phyloP scores from a whole-genome alignment of 2,888 invertebrate species.

The Drosophila paracracens region DNA sequence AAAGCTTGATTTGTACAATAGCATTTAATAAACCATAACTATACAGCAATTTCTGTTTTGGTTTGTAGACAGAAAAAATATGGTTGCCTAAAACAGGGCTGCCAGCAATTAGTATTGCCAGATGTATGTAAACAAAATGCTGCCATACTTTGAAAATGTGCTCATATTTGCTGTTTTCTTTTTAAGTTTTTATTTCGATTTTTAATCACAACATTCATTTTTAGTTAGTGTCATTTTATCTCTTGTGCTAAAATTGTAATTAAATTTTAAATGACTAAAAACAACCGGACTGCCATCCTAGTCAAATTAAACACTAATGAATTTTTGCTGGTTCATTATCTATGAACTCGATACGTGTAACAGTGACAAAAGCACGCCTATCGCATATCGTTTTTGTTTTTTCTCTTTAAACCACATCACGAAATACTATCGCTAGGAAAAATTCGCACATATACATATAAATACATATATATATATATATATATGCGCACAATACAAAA shows the following conservation, averaged over 20 bases:
- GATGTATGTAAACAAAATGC: neutral
- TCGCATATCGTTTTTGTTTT: slow-evolving; percentile 5
- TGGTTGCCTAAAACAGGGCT: slow-evolving; percentile 60
- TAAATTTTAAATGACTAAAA: neutral
- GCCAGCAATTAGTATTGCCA: slow-evolving; percentile 40
- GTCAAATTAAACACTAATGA: neutral
- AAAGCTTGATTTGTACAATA: slow-evolving; percentile 33
- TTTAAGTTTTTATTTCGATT: too few relatives aligned
- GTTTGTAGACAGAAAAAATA: slow-evolving; percentile 69
- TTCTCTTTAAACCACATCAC: neutral
- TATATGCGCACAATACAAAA: slow-evolving; percentile 8
- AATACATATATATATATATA: neutral
- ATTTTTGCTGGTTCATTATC: neutral
- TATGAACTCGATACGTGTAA: neutral
- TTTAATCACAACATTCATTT: neutral
- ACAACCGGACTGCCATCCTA: neutral
- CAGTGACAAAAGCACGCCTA: slow-evolving; percentile 8
- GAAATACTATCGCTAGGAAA: slow-evolving; percentile 16
- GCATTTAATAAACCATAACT: slow-evolving; percentile 54
- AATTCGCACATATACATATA: slow-evolving; percentile 14
- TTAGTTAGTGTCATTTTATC: neutral
- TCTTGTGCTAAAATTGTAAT: neutral
- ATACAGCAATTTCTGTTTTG: slow-evolving; percentile 60
- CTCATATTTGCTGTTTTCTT: neutral
- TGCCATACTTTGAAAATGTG: slow-evolving; percentile 9